Evolutionary conservation across 2,113 vertebrate species (phyloP).

Genomic region (Zosterops japonicus): DNA sequence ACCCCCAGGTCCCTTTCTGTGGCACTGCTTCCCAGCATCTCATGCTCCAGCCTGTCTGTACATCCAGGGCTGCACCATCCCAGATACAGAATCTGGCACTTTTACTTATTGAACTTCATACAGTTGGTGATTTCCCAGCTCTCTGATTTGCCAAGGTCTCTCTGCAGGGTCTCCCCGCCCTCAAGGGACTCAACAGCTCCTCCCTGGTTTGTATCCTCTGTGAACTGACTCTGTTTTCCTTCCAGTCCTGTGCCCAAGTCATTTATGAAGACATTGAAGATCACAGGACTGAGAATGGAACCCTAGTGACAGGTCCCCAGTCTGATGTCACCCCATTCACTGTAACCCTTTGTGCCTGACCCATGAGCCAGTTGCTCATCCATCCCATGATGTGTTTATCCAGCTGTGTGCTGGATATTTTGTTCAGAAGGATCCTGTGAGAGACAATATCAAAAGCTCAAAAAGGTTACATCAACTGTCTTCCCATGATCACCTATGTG

Average conservation of each 20-base stretch:
- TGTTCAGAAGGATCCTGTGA: neutral
- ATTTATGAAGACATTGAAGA: neutral
- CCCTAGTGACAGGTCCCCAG: neutral
- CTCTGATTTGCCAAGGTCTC: neutral
- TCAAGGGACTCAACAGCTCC: rapidly evolving
- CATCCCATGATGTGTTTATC: neutral
- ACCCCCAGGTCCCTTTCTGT: rapidly evolving
- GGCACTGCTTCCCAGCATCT: rapidly evolving
- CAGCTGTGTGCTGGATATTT: neutral
- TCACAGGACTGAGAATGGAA: rapidly evolving
- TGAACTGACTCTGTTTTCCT: neutral
- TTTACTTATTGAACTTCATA: neutral
- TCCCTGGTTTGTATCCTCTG: neutral
- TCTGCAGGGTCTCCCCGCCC: rapidly evolving
- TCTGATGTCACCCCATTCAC: neutral
- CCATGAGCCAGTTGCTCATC: rapidly evolving
- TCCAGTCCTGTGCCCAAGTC: neutral
- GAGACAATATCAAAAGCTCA: neutral
- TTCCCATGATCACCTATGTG: neutral
- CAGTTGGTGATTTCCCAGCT: neutral
- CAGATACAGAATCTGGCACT: rapidly evolving
- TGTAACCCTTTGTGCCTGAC: neutral
- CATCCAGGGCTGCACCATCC: neutral
- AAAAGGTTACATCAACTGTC: neutral
- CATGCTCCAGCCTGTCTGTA: rapidly evolving